These are phyloP conservation scores for Papilio helenus DNA, from an alignment of 1,140 invertebrate species.

Conservation along the genomic window DNA sequence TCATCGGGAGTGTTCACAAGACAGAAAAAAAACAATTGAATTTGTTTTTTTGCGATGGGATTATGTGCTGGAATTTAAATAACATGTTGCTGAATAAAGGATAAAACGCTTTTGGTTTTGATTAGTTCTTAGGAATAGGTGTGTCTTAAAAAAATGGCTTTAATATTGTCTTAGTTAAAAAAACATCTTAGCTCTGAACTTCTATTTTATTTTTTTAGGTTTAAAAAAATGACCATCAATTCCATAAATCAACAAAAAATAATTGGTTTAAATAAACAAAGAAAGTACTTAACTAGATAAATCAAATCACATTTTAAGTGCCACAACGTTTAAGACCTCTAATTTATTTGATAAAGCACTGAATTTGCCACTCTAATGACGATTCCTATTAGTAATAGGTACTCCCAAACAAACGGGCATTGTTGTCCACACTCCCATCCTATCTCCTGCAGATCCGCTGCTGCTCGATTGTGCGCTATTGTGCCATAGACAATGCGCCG, in stretches of 20 bases:
- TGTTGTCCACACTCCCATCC: constrained; percentile 39
- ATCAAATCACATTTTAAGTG: no score
- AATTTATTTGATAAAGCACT: background rate
- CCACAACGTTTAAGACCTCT: background rate
- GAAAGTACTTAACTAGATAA: no score
- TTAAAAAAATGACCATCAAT: no score
- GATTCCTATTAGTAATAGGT: constrained; percentile 1
- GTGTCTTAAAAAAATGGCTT: background rate
- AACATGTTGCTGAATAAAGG: background rate
- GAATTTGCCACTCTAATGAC: background rate
- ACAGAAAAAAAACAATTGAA: constrained; percentile 6
- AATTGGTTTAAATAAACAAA: no score
- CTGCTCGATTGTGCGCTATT: constrained; percentile 36
- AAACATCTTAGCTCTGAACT: no score
- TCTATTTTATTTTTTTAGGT: no score
- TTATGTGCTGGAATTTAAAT: background rate
- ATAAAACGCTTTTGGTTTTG: background rate
- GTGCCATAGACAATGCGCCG: constrained; percentile 39
- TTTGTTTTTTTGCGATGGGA: background rate
- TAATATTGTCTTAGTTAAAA: no score
- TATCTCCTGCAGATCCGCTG: constrained; percentile 34
- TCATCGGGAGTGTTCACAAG: constrained; percentile 1
- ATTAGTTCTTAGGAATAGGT: background rate
- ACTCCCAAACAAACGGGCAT: constrained; percentile 33
- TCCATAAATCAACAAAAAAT: no score